Conservation (phyloP, 2,113 vertebrate genomes). For the Corythornis vintsioides region DNA sequence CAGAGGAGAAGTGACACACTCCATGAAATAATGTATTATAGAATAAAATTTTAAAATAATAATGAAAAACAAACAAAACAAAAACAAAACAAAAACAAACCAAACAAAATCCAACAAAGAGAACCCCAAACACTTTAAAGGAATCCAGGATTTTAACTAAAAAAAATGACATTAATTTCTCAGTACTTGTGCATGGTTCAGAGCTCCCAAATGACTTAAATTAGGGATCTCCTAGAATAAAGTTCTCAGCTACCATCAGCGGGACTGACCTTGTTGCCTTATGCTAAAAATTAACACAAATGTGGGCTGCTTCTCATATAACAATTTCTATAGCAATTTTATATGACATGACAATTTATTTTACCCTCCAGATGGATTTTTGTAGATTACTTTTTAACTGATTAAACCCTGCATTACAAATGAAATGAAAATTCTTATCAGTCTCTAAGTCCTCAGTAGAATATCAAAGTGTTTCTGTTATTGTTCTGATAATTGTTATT, state of each 20-base stretch:
- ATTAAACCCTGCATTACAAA: neutral
- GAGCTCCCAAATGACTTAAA: neutral
- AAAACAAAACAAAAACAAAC: no score
- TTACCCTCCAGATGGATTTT: conserved; percentile 21
- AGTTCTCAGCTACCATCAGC: neutral
- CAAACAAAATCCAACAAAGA: no score
- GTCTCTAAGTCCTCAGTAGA: neutral
- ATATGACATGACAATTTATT: conserved; percentile 12
- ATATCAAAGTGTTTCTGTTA: neutral
- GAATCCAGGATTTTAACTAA: neutral
- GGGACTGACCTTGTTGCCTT: neutral
- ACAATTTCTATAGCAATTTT: neutral
- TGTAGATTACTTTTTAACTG: conserved; percentile 2
- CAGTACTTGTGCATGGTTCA: neutral
- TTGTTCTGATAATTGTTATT: conserved; percentile 7
- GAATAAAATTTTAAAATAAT: neutral
- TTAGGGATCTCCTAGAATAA: neutral
- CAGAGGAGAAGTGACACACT: neutral
- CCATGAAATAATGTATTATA: neutral
- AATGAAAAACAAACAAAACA: no score
- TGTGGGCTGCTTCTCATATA: neutral
- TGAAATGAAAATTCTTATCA: neutral
- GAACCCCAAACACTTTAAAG: neutral
- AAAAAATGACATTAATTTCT: neutral
- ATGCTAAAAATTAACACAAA: conserved; percentile 8